Evolutionary conservation across 2,113 vertebrate species (phyloP), one percentile per base, ranked within the genome.

Genomic region (Syngnathus typhle): DNA sequence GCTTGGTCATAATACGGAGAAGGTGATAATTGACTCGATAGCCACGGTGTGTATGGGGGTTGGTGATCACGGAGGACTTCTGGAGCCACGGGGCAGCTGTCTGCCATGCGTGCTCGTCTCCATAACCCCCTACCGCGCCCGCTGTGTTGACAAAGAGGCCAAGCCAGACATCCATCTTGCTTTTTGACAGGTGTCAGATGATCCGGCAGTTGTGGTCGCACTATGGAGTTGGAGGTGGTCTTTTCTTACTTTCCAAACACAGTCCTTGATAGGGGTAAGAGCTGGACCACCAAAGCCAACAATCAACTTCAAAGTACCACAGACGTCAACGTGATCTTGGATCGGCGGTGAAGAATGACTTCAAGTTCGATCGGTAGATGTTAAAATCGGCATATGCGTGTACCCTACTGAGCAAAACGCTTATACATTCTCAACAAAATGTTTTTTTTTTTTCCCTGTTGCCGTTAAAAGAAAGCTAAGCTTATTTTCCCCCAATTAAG

Each of bases 1-100:
- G 70, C 64, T 0, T 37, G 10, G 6, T 63, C 71, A 82, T 85
- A 83, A 87, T 68, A 61, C 80, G 69, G 75, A 88, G 86, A 82
- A 84, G 81, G 79, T 76, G 84, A 79, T 84, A 88, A 88, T 75
- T 68, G 70, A 67, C 56, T 75, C 56, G 73, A 67, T 78, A 77
- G 80, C 69, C 55, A 69, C 47, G 70, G 23, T 23, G 12, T 13
- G 11, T 12, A 23, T 7, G 54, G 27, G 46, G 46, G 1, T 18
- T 5, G 4, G 46, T 47, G 82, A 80, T 86, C 82, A 81, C 60
- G 69, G 77, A 79, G 68, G 10, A 69, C 67, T 65, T 76, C 38
- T 44, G 65, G 19, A 62, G 67, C 44, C 64, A 21, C 5, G 19
- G 10, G 59, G 67, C 80, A 85, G 74, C 82, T 86, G 84, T 82